These are phyloP conservation scores for Scopus umbretta DNA, from an alignment of 2,113 vertebrate species.

Conservation along the genomic window DNA sequence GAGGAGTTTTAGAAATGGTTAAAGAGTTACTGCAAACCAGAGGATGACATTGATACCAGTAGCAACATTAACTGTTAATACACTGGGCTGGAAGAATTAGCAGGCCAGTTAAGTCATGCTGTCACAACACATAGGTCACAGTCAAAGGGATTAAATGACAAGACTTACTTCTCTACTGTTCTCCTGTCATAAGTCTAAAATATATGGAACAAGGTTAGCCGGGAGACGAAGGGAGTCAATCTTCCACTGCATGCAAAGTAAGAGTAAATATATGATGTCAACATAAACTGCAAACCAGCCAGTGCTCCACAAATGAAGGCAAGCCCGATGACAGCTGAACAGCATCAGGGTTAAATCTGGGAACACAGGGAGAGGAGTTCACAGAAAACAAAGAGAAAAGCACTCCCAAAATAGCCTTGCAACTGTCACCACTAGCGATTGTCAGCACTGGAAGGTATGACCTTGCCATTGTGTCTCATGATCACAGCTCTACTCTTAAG, in stretches of 20 bases:
- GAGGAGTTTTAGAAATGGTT: neutral
- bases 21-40: neutral
- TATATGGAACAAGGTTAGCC: neutral
- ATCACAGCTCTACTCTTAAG: constrained; percentile 21
- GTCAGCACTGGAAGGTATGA: constrained; percentile 43
- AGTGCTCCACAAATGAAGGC: neutral
- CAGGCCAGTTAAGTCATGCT: neutral
- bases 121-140: neutral
- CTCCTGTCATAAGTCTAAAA: neutral
- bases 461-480: constrained; percentile 46
- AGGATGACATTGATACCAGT: neutral
- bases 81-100: neutral
- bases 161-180: neutral
- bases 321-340: constrained; percentile 1
- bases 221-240: neutral
- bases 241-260: neutral
- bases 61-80: neutral
- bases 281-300: neutral
- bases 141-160: neutral
- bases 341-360: constrained; percentile 62
- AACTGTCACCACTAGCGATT: constrained; percentile 68
- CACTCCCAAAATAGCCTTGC: constrained; percentile 70
- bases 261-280: neutral
- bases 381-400: constrained; percentile 65
- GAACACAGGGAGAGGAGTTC: constrained; percentile 33